A percentile compares a stretch with the other conserved stretches of the same genome.
Conservation (phyloP, 2,113 vertebrate genomes). For the Phalacrocorax aristotelis region DNA sequence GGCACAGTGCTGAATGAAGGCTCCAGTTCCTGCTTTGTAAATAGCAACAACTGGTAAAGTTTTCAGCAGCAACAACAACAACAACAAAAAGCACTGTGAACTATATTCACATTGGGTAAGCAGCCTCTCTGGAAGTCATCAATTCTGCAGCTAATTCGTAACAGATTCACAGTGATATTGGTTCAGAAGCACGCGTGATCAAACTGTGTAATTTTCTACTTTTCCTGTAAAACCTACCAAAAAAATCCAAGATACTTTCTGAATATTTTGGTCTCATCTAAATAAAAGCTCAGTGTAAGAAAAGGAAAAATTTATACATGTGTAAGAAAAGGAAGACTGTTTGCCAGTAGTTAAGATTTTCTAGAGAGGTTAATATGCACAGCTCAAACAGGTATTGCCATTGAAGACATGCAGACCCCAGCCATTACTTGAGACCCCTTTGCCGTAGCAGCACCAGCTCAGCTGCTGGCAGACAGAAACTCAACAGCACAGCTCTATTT, state of each 20-base stretch:
- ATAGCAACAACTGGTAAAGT: not conserved
- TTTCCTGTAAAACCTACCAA: not conserved
- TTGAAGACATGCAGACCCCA: not conserved
- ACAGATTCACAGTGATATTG: not conserved
- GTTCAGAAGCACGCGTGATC: not conserved
- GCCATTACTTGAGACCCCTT: not conserved
- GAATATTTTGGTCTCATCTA: not conserved
- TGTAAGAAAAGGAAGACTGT: not conserved
- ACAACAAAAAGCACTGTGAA: not conserved
- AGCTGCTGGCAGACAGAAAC: not conserved
- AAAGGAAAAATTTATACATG: fast-evolving
- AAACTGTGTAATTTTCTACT: not conserved
- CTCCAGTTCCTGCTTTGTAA: not conserved
- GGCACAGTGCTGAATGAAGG: not conserved
- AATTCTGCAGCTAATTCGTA: not conserved
- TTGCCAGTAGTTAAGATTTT: not conserved
- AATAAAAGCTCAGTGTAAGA: not conserved
- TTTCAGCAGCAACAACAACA: not conserved
- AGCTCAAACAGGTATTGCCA: fast-evolving
- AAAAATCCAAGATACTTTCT: not conserved
- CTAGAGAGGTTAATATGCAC: not conserved
- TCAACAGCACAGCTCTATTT: not conserved
- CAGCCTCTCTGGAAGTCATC: not conserved
- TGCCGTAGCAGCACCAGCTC: not conserved
- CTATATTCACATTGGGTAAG: not conserved